Base-by-base conservation (phyloP, 2,797 vertebrate species). In the Neosalanx taihuensis region DNA sequence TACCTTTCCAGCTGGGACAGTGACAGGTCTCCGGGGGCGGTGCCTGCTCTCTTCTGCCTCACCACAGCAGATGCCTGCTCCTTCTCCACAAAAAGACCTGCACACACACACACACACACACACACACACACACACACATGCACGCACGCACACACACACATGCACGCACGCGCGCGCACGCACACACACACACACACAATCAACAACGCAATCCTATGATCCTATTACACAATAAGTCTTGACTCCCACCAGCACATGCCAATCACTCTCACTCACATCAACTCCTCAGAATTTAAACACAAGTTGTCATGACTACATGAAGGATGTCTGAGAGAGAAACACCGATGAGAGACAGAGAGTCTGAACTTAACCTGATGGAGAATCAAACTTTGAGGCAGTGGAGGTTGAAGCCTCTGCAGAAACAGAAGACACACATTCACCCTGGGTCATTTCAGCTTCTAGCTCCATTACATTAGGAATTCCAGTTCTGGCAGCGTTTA, bases 1-100 rank as follows among this genome's bases (percentile, higher is more conserved):
- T 65, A 90, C 91, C 89, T 90, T 82, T 92, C 91, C 77, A 91
- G 79, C 79, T 91, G 91, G 31, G 70, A 2, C 69, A 83, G 35
- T 31, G 82, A 64, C 13, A 91, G 64, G 29, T 77, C 71, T 61
- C 62, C 77, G 29, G 84, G 57, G 13, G 67, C 62, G 0, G 53
- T 30, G 5, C 67, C 66, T 23, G 86, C 86, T 81, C 90, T 89
- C 79, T 83, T 92, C 84, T 89, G 90, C 49, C 87, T 85, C 83
- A 90, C 87, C 73, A 92, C 78, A 0, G 73, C 9, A 4, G 88
- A 80, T 0, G 90, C 89, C 67, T 80, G 58, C 3, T 89, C 81
- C 53, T 20, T 76, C 78, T 88, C 82, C 79, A 90, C 71, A 77
- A 92, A 91, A 73, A 89, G 5, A 41, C 80, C 90, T 91, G 72